Evolutionary conservation across 2,888 invertebrate species (phyloP).

Genomic region (Subacronicta megacephala): DNA sequence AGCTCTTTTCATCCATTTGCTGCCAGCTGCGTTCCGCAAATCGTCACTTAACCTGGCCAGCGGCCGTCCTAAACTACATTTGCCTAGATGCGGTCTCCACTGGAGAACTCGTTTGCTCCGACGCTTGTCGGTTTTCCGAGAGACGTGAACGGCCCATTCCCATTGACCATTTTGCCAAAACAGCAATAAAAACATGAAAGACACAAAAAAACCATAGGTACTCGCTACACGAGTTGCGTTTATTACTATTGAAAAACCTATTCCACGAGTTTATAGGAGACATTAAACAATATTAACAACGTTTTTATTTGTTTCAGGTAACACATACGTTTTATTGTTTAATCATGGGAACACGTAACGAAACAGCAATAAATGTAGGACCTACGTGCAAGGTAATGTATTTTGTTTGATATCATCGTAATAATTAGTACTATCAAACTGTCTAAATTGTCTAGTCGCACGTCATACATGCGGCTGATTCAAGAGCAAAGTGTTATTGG

Average conservation of each 20-base stretch:
- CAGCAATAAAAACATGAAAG: background rate
- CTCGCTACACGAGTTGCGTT: constrained; percentile 22
- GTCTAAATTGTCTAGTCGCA: no score
- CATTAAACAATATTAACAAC: constrained; percentile 52
- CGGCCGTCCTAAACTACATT: no score
- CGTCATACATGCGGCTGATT: no score
- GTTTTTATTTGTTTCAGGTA: constrained; percentile 65
- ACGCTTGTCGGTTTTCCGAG: no score
- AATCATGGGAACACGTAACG: constrained; percentile 47
- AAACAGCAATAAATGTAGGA: constrained; percentile 39
- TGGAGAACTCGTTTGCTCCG: no score
- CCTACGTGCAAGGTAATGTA: constrained; percentile 28
- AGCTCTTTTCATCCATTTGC: no score
- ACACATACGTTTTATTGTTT: constrained; percentile 53
- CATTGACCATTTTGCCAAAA: no score
- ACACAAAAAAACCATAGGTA: constrained; percentile 12
- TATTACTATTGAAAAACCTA: constrained; percentile 47
- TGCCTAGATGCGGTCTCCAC: no score
- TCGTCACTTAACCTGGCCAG: no score
- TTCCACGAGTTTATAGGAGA: constrained; percentile 36
- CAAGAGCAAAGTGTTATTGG: no score
- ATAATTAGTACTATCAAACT: background rate
- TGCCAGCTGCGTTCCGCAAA: no score
- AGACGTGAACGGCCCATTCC: no score
- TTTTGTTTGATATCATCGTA: constrained; percentile 19